A percentile compares a stretch with the other conserved stretches of the same genome.
Evolutionary conservation across 2,888 invertebrate species (phyloP).

Genomic region (Oscheius onirici): DNA sequence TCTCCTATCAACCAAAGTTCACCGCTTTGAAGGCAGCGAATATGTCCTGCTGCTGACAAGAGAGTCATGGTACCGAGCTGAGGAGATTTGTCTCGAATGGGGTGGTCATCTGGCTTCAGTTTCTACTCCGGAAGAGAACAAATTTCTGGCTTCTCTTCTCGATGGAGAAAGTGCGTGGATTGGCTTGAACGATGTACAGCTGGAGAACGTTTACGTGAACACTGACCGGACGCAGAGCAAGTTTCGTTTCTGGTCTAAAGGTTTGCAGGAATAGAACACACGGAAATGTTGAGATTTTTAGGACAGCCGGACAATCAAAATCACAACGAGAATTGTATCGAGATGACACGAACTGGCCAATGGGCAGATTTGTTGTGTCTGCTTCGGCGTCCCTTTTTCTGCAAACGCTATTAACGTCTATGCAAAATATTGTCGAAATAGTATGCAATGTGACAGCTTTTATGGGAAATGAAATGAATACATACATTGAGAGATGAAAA

Average conservation of each 20-base stretch:
- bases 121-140: constrained; percentile 42
- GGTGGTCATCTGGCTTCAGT: constrained; percentile 55
- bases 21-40: constrained; percentile 14
- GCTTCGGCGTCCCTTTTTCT: constrained; percentile 50
- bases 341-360: constrained; percentile 40
- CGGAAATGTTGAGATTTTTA: too few relatives aligned
- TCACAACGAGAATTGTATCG: constrained; percentile 61
- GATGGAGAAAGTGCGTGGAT: constrained; percentile 49
- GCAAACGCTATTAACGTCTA: constrained; percentile 41
- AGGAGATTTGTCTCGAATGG: constrained; percentile 54
- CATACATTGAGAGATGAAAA: background rate
- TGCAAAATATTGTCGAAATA: constrained; percentile 8
- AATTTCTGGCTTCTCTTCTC: constrained; percentile 34
- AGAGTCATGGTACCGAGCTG: constrained; percentile 51
- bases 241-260: constrained; percentile 33
- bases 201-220: constrained; percentile 51
- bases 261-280: background rate
- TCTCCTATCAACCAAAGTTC: constrained; percentile 20
- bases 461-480: background rate
- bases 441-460: background rate
- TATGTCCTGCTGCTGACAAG: constrained; percentile 28
- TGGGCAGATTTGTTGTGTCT: constrained; percentile 58
- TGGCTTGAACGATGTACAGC: constrained; percentile 57
- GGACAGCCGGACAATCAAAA: constrained; percentile 58
- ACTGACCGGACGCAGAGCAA: constrained; percentile 35